Conservation (phyloP, 2,797 vertebrate species). For the Dicrostonyx torquatus region DNA sequence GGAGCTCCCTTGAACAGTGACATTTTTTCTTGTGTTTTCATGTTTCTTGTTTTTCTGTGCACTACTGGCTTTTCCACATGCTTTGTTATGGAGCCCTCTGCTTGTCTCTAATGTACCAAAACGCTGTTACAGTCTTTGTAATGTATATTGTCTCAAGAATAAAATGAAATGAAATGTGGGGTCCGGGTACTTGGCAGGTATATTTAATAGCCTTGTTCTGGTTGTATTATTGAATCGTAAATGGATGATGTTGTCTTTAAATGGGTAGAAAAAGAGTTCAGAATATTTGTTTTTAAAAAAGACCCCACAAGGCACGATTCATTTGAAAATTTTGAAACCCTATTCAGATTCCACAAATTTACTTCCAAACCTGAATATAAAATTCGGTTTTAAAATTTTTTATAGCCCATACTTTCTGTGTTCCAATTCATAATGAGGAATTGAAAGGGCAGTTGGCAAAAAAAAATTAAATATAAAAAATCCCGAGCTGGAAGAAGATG, state of each 20-base stretch:
- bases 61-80: constrained; percentile 80
- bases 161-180: constrained; percentile 63
- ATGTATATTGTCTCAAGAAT: constrained; percentile 69
- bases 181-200: not conserved
- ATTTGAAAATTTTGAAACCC: constrained; percentile 79
- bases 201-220: constrained; percentile 49
- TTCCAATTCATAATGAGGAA: not conserved
- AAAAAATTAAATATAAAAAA: constrained; percentile 31
- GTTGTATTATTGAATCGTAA: constrained; percentile 48
- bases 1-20: constrained; percentile 65
- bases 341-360: constrained; percentile 43
- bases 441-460: not conserved
- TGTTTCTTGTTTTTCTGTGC: constrained; percentile 82
- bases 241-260: constrained; percentile 54
- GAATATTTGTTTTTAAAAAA: not conserved
- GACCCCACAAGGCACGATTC: constrained; percentile 74
- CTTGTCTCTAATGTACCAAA: constrained; percentile 77
- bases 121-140: constrained; percentile 5
- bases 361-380: constrained; percentile 39
- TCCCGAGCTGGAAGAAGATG: not conserved
- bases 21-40: constrained; percentile 81
- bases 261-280: not conserved
- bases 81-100: constrained; percentile 74
- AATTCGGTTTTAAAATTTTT: constrained; percentile 27
- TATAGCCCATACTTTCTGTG: not conserved